These are phyloP conservation scores for Belgica antarctica DNA, from an alignment of 2,888 invertebrate species.

Conservation along the genomic window DNA sequence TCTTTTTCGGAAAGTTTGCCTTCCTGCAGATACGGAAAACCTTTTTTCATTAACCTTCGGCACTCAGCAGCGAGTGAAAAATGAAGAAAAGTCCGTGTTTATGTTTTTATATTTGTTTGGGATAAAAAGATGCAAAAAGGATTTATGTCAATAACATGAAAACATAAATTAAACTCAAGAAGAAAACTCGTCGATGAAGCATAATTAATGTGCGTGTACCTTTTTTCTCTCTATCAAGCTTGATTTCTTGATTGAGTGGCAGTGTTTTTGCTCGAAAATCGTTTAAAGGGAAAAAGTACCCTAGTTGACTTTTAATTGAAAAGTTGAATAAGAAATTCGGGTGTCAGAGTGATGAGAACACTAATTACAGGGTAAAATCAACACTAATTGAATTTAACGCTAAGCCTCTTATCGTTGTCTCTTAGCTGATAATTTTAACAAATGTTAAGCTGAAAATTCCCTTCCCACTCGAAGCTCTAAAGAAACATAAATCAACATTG, in stretches of 20 bases:
- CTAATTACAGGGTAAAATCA: constrained; percentile 15
- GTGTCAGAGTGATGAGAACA: background rate
- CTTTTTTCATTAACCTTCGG: constrained; percentile 11
- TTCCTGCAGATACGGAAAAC: background rate
- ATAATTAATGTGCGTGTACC: background rate
- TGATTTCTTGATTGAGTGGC: background rate
- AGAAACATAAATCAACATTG: too few species aligned
- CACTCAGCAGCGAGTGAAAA: background rate
- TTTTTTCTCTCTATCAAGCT: background rate
- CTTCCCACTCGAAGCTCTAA: background rate
- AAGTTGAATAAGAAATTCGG: background rate
- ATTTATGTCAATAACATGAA: background rate
- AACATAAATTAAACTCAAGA: background rate
- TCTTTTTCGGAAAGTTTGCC: background rate
- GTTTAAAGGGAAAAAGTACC: background rate
- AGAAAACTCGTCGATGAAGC: background rate
- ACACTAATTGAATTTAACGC: background rate
- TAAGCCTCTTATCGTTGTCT: background rate
- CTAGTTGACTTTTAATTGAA: background rate
- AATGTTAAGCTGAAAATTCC: background rate
- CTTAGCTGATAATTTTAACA: background rate
- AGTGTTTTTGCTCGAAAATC: background rate
- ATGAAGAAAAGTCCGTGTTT: background rate
- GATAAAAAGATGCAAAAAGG: background rate
- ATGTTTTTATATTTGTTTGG: too few species aligned